Conservation (phyloP, 2,888 invertebrate species). For the Perdita meconis region DNA sequence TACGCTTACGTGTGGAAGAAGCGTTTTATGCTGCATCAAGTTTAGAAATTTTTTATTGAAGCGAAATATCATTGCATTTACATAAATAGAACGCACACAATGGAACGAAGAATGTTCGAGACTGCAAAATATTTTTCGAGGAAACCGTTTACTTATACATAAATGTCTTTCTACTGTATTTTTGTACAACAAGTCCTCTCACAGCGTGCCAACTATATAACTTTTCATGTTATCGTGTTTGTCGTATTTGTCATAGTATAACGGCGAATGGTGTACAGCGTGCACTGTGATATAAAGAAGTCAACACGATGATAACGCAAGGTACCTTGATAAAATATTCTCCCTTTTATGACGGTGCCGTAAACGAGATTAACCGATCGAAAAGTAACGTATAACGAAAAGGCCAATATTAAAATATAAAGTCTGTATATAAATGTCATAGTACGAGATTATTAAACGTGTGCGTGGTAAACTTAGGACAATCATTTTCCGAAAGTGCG, state of each 20-base stretch:
- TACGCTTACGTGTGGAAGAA: slow-evolving; percentile 28
- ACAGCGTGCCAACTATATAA: slow-evolving; percentile 65
- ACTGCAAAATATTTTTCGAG: slow-evolving; percentile 44
- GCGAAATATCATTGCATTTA: neutral
- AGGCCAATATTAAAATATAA: slow-evolving; percentile 81
- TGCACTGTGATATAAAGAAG: slow-evolving; percentile 61
- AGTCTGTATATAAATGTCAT: slow-evolving; percentile 79
- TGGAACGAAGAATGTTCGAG: neutral
- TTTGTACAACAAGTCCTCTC: slow-evolving; percentile 60
- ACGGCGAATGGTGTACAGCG: slow-evolving; percentile 49
- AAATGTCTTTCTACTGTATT: slow-evolving; percentile 44
- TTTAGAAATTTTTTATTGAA: neutral
- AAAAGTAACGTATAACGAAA: slow-evolving; percentile 38
- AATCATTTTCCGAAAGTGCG: slow-evolving; percentile 25
- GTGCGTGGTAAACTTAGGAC: slow-evolving; percentile 41
- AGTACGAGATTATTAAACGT: slow-evolving; percentile 31
- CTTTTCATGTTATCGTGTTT: slow-evolving; percentile 35
- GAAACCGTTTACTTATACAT: slow-evolving; percentile 44
- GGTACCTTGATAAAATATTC: neutral
- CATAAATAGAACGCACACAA: neutral
- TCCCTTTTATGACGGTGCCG: slow-evolving; percentile 8
- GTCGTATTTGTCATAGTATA: slow-evolving; percentile 37
- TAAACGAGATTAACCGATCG: slow-evolving; percentile 45
- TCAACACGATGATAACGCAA: neutral
- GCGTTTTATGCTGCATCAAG: neutral